phyloP scores from a whole-genome alignment of 1,140 invertebrate genomes.

The Hermetia illucens region DNA sequence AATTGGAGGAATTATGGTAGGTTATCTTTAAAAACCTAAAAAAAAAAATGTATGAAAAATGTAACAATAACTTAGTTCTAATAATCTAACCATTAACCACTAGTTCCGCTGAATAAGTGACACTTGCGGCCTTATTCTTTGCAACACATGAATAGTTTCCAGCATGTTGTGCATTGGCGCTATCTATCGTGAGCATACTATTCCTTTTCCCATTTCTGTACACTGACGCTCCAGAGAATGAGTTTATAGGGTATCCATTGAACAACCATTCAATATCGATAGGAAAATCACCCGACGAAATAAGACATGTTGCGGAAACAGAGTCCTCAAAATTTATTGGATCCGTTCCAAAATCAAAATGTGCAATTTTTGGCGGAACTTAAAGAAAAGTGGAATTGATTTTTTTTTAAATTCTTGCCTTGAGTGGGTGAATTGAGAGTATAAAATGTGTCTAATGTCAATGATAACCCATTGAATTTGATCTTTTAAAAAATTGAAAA shows the following conservation, averaged over 20 bases:
- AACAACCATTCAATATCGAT: conserved; percentile 42
- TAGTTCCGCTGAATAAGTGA: conserved; percentile 3
- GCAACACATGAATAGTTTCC: conserved; percentile 46
- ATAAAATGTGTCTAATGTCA: too few relatives aligned
- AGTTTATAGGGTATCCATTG: conserved; percentile 31
- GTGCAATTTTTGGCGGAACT: conserved; percentile 41
- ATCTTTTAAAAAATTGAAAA: too few relatives aligned
- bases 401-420: conserved; percentile 12
- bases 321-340: conserved; percentile 46
- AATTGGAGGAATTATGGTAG: too few relatives aligned
- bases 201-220: conserved; percentile 29
- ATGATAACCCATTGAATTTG: too few relatives aligned
- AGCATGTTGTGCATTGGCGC: conserved; percentile 33
- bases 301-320: conserved; percentile 48
- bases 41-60: conserved; percentile 5
- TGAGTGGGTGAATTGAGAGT: too few relatives aligned
- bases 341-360: conserved; percentile 44
- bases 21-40: conserved; percentile 7
- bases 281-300: conserved; percentile 49
- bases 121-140: conserved; percentile 34
- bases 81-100: conserved; percentile 13
- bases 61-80: conserved; percentile 12
- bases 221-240: conserved; percentile 29
- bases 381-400: conserved; percentile 12
- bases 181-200: conserved; percentile 43